Conservation (phyloP, 2,797 vertebrate species). For the Cirrhinus mrigala region DNA sequence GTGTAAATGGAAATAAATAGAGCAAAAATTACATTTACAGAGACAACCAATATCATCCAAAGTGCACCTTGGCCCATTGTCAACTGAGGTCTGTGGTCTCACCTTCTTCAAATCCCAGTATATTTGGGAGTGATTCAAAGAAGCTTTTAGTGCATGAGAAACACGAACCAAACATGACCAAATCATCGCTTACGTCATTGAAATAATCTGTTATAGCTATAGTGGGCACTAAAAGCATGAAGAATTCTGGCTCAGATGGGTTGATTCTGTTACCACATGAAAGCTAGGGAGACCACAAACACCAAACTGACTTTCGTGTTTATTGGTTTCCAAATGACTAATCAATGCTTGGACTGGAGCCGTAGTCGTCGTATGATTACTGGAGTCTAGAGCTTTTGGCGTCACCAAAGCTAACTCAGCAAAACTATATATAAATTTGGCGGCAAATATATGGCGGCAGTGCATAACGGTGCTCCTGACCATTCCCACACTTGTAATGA, state of each 20-base stretch:
- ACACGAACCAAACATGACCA: constrained; percentile 8
- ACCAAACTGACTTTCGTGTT: neutral
- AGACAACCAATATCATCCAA: neutral
- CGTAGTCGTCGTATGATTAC: neutral
- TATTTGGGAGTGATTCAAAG: constrained; percentile 20
- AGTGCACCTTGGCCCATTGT: neutral
- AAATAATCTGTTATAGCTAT: constrained; percentile 4
- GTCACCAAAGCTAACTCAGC: neutral
- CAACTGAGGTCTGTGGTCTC: constrained; percentile 7
- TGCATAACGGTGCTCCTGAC: neutral
- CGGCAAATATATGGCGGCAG: neutral
- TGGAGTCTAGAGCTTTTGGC: neutral
- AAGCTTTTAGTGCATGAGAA: constrained; percentile 30
- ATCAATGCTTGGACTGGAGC: constrained; percentile 25
- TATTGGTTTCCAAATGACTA: constrained; percentile 11
- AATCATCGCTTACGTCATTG: constrained; percentile 22
- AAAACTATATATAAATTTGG: constrained; percentile 1
- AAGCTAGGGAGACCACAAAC: constrained; percentile 15
- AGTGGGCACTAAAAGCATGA: constrained; percentile 10
- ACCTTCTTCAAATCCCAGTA: constrained; percentile 10
- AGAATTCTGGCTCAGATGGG: constrained; percentile 9
- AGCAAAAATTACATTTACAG: constrained; percentile 1
- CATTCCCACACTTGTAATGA: constrained; percentile 18
- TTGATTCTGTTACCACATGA: constrained; percentile 21
- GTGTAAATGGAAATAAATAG: neutral